phyloP scores from a whole-genome alignment of 64 coral and sea anemone genomes.

The Stichodactyla helianthus region DNA sequence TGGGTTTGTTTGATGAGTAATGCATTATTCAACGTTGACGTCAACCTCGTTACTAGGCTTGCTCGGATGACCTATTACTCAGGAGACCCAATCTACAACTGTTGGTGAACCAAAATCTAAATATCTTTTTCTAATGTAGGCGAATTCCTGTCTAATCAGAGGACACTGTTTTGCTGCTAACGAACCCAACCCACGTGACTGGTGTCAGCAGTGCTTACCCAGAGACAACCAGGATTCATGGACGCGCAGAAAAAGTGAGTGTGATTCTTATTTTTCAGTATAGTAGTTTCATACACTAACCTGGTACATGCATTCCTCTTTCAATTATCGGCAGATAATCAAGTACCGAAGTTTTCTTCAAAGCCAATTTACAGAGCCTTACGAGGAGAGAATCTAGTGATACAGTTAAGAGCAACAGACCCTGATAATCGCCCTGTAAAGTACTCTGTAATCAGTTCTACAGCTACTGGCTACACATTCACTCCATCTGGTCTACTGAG shows the following conservation, averaged over 20 bases:
- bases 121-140: background rate
- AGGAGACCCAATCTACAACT: too few species aligned
- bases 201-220: constrained; percentile 21
- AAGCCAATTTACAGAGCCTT: background rate
- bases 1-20: too few species aligned
- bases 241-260: constrained; percentile 19
- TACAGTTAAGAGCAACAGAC: background rate
- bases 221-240: background rate
- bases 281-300: too few species aligned
- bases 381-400: background rate
- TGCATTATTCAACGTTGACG: too few species aligned
- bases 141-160: constrained; percentile 28
- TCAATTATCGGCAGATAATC: too few species aligned
- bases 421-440: background rate
- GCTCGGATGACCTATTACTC: too few species aligned
- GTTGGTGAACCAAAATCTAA: too few species aligned
- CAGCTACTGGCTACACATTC: background rate
- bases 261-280: background rate
- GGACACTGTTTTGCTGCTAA: background rate
- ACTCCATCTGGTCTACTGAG: background rate
- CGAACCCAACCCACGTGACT: background rate
- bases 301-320: too few species aligned
- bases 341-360: too few species aligned
- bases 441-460: background rate
- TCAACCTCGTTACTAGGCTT: too few species aligned